phyloP scores from a whole-genome alignment of 2,797 vertebrate species.

The Chaunax sp. region DNA sequence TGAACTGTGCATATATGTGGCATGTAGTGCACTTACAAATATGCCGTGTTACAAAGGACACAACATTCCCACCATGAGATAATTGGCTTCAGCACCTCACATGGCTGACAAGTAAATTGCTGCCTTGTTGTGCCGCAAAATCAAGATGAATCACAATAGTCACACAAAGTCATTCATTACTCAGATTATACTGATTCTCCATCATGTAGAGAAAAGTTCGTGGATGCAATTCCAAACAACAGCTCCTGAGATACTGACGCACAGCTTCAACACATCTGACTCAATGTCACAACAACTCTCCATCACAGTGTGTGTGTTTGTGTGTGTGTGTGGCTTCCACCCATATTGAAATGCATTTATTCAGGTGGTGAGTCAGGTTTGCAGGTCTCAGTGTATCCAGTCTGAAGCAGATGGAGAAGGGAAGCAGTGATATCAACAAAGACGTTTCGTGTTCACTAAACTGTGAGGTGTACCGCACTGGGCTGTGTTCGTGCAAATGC shows the following conservation, averaged over 20 bases:
- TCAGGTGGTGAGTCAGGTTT: slow-evolving; percentile 45
- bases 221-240: slow-evolving; percentile 14
- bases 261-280: slow-evolving; percentile 1
- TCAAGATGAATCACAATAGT: not conserved
- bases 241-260: not conserved
- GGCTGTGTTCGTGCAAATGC: slow-evolving; percentile 2
- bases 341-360: slow-evolving; percentile 35
- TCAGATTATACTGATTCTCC: not conserved
- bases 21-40: not conserved
- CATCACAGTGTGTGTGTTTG: not conserved
- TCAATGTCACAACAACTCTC: slow-evolving; percentile 10
- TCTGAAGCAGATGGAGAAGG: slow-evolving; percentile 37
- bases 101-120: slow-evolving; percentile 11
- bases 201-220: not conserved
- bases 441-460: slow-evolving; percentile 12
- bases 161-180: not conserved
- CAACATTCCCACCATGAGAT: not conserved
- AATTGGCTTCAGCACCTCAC: fast-evolving
- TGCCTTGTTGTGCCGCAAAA: not conserved
- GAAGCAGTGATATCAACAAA: slow-evolving; percentile 35
- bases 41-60: not conserved
- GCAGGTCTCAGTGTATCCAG: slow-evolving; percentile 16
- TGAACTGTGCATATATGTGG: no score
- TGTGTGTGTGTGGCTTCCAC: slow-evolving; percentile 1
- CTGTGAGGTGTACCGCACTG: not conserved